A percentile compares a stretch with the other conserved stretches of the same genome.
These are phyloP conservation scores for Diplodus sargus DNA, from an alignment of 2,797 vertebrate species.

Conservation along the genomic window DNA sequence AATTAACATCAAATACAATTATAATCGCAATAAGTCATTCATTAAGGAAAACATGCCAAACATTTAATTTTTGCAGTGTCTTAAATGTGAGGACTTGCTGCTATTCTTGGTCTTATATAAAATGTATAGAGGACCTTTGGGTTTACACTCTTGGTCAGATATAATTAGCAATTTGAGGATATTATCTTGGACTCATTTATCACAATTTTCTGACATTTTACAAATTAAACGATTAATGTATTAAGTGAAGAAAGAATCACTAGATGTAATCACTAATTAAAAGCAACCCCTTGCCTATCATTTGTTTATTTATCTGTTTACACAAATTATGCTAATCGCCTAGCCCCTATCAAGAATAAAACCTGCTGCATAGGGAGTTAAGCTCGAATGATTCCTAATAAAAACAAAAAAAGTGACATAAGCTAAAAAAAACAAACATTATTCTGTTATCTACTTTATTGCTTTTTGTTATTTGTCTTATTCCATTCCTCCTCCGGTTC, in stretches of 20 bases:
- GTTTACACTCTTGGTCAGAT: not conserved
- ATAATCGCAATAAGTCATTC: not conserved
- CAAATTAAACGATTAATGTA: not conserved
- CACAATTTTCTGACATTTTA: not conserved
- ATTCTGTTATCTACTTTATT: not conserved
- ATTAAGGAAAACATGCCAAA: not conserved
- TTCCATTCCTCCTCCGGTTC: not conserved
- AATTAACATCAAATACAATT: too few relatives aligned
- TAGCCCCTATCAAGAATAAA: not conserved
- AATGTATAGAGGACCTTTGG: not conserved
- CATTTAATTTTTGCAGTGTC: too few relatives aligned
- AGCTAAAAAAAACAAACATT: too few relatives aligned
- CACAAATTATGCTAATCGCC: not conserved
- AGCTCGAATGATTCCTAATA: not conserved
- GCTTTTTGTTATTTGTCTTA: not conserved
- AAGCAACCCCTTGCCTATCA: not conserved
- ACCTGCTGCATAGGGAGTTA: not conserved
- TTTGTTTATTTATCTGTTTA: slow-evolving; percentile 12
- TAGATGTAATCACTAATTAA: not conserved
- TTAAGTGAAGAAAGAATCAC: not conserved
- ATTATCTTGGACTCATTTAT: not conserved
- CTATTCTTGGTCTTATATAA: not conserved
- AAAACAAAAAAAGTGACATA: not conserved
- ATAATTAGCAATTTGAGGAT: not conserved
- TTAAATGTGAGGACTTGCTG: not conserved